phyloP scores from a whole-genome alignment of 2,888 invertebrate genomes.

The Scotopteryx bipunctaria region DNA sequence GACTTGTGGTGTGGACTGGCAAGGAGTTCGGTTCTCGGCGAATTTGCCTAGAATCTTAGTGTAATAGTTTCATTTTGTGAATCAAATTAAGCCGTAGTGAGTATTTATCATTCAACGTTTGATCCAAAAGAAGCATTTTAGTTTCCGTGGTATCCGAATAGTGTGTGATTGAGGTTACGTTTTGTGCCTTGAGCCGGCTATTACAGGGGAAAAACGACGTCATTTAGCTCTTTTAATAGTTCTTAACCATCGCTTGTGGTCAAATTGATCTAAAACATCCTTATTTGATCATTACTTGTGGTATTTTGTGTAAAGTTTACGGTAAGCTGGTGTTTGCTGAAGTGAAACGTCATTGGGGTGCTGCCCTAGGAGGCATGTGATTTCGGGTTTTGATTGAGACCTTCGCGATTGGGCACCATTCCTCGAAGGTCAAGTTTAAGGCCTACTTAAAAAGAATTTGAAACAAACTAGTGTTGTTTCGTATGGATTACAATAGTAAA shows the following conservation, averaged over 20 bases:
- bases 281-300: background rate
- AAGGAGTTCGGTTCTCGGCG: slow-evolving; percentile 57
- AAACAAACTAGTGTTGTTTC: slow-evolving; percentile 5
- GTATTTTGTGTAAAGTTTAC: slow-evolving; percentile 11
- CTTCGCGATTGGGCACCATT: slow-evolving; percentile 51
- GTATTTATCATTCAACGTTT: slow-evolving; percentile 44
- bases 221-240: slow-evolving; percentile 50
- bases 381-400: slow-evolving; percentile 52
- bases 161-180: slow-evolving; percentile 46
- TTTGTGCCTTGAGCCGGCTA: slow-evolving; percentile 56
- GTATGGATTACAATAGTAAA: slow-evolving; percentile 1
- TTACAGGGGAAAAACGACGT: slow-evolving; percentile 59
- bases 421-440: slow-evolving; percentile 75
- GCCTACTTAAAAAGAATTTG: slow-evolving; percentile 36
- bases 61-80: slow-evolving; percentile 63
- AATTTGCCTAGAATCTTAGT: slow-evolving; percentile 64
- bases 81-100: slow-evolving; percentile 62
- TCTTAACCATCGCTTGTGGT: slow-evolving; percentile 23
- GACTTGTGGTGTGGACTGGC: slow-evolving; percentile 73
- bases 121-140: slow-evolving; percentile 1
- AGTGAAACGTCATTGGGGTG: slow-evolving; percentile 46
- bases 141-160: background rate
- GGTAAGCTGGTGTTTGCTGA: slow-evolving; percentile 28
- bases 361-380: slow-evolving; percentile 56
- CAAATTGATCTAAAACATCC: slow-evolving; percentile 7